Percentiles rank a stretch among this genome's conserved stretches.
Conservation (phyloP, 2,113 vertebrate species). For the Engraulis encrasicolus region DNA sequence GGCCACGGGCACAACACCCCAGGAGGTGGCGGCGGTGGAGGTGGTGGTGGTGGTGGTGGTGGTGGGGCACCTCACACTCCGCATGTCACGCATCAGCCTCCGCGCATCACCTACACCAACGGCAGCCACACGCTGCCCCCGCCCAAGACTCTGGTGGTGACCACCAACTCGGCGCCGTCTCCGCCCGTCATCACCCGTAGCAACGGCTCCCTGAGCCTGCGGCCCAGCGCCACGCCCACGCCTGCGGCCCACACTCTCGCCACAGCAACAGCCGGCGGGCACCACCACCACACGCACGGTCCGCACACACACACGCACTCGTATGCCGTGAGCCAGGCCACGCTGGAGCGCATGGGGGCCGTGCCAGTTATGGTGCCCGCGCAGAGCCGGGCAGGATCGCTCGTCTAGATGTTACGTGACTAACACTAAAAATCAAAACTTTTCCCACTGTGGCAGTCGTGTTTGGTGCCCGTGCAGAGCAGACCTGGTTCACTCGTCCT, state of each 20-base stretch:
- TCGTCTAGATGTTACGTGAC: slow-evolving; percentile 90
- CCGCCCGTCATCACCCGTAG: slow-evolving; percentile 83
- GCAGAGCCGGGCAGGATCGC: slow-evolving; percentile 92
- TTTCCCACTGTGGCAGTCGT: no score
- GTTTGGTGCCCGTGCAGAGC: no score
- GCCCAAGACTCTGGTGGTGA: slow-evolving; percentile 94
- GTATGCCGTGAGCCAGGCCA: slow-evolving; percentile 90
- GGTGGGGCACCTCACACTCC: slow-evolving; percentile 38
- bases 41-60: no score
- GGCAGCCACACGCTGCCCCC: slow-evolving; percentile 84
- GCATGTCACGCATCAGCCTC: slow-evolving; percentile 32
- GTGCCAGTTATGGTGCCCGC: slow-evolving; percentile 97
- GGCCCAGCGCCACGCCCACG: slow-evolving; percentile 59
- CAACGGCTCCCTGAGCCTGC: slow-evolving; percentile 86
- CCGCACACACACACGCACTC: slow-evolving; percentile 71
- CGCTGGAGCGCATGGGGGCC: slow-evolving; percentile 91
- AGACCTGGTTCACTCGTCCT: no score
- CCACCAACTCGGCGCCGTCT: slow-evolving; percentile 87
- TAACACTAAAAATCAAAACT: neutral
- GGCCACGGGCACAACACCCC: no score
- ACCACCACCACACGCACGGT: slow-evolving; percentile 74
- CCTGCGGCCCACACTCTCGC: neutral
- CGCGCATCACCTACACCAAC: slow-evolving; percentile 75
- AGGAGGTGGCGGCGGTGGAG: no score
- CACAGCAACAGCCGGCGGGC: slow-evolving; percentile 71